Conservation (phyloP, 2,888 invertebrate species). For the Trachelus stipa region DNA sequence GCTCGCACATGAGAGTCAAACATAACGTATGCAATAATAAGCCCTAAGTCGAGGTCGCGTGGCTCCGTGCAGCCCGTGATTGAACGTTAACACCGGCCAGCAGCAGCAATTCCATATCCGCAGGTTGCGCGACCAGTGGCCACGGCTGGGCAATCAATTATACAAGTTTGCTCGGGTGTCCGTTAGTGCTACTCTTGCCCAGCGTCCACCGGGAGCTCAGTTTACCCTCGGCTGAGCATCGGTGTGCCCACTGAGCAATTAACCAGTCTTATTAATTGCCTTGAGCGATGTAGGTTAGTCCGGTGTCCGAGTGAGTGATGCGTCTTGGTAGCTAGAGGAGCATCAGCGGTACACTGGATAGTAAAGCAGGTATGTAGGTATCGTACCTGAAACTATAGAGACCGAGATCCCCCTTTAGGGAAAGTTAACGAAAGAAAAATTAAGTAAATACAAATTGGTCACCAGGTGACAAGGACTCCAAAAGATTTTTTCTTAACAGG, state of each 20-base stretch:
- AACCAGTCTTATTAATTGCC: constrained; percentile 49
- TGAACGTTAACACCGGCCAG: not conserved
- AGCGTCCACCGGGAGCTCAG: constrained; percentile 12
- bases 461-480: not conserved
- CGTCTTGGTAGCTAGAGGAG: not conserved
- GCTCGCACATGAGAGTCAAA: not conserved
- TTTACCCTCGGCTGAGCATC: constrained; percentile 26
- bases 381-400: not conserved
- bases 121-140: constrained; percentile 1
- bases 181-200: constrained; percentile 4
- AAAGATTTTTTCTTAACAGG: not conserved
- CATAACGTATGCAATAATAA: not conserved
- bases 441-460: not conserved
- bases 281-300: not conserved
- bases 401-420: not conserved
- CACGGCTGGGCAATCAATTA: constrained; percentile 20
- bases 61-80: not conserved
- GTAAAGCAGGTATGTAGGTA: not conserved
- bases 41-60: not conserved
- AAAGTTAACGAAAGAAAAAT: not conserved
- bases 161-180: constrained; percentile 21
- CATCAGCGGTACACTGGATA: not conserved
- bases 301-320: not conserved
- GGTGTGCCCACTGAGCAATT: constrained; percentile 36
- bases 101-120: not conserved